Base-by-base conservation (phyloP, 2,113 vertebrate species). In the Cryptomyrus ogoouensis region DNA sequence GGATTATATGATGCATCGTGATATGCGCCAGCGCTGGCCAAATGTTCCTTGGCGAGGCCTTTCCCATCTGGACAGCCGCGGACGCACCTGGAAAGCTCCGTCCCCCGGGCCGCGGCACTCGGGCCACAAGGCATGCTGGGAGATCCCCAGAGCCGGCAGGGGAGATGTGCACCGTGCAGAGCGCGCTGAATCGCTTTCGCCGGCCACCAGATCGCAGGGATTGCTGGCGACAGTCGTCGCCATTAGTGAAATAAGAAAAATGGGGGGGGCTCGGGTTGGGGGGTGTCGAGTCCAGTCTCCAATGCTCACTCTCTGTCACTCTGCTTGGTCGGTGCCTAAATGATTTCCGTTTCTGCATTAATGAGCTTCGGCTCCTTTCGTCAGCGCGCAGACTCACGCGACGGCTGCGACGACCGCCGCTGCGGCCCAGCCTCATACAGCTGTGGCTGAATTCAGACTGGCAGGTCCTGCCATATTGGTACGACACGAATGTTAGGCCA, bases 221-320 rank as follows among this genome's bases (percentile, higher is more conserved):
- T 87, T 39, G 50, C 85, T 31, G 50, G 13, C 24, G 49, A 53
- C 85, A 4, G 85, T 35, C 85, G 9, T 87, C 47, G 35, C 87
- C 52, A 66, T 88, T 66, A 88, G 87, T 5, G 17, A 1, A 58
- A 52, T 39, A 35, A 27, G 56, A 46, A 17, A 10, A 21, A 27
- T 44, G 50, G 49, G 49, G 47, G 47, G 47, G 46, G 46, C 35
- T 9, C 8, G 24, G 62, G 2, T 10, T 10, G 35, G 31, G 53
- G 15, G 7, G 15, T 6, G 35, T n/a, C 80, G 5, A 50, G 91
- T 42, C 31, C 35, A 42, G 74, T 91, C 91, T 42, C 13, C 90
- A 89, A 90, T 89, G 88, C 91, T 89, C 90, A 90, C 90, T 91
- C 88, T 92, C 92, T 91, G 91, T 91, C 50, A 91, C 91, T 92